Evolutionary conservation across 1,140 invertebrate genomes (phyloP).

Genomic region (Ips typographus): DNA sequence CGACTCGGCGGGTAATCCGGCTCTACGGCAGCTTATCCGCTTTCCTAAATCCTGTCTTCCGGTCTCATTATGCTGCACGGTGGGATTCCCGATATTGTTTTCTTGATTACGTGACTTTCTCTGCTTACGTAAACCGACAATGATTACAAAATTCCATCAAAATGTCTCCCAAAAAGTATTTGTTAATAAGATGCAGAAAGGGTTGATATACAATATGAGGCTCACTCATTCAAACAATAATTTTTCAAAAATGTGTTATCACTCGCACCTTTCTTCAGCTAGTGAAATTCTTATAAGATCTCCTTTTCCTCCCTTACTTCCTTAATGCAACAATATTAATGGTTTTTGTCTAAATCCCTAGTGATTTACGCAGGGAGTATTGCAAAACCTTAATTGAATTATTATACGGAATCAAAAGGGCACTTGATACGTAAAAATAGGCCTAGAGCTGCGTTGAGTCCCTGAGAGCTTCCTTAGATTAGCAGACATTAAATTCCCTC

Average conservation of each 20-base stretch:
- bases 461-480: too few relatives aligned
- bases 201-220: too few relatives aligned
- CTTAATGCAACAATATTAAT: conserved; percentile 21
- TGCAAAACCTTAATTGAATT: conserved; percentile 25
- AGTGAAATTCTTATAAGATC: too few relatives aligned
- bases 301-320: background rate
- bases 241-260: too few relatives aligned
- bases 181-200: too few relatives aligned
- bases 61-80: conserved; percentile 47
- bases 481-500: too few relatives aligned
- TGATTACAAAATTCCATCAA: too few relatives aligned
- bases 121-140: background rate
- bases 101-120: conserved; percentile 46
- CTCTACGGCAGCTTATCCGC: conserved; percentile 37
- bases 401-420: conserved; percentile 4
- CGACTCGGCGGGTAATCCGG: conserved; percentile 41
- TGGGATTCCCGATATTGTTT: conserved; percentile 48
- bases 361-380: conserved; percentile 17
- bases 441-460: too few relatives aligned
- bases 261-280: too few relatives aligned
- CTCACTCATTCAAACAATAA: too few relatives aligned
- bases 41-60: conserved; percentile 37
- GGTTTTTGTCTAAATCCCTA: conserved; percentile 15
- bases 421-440: too few relatives aligned
- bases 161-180: too few relatives aligned